phyloP scores from a whole-genome alignment of 2,888 invertebrate species.

The Fissipunctia ypsillon region DNA sequence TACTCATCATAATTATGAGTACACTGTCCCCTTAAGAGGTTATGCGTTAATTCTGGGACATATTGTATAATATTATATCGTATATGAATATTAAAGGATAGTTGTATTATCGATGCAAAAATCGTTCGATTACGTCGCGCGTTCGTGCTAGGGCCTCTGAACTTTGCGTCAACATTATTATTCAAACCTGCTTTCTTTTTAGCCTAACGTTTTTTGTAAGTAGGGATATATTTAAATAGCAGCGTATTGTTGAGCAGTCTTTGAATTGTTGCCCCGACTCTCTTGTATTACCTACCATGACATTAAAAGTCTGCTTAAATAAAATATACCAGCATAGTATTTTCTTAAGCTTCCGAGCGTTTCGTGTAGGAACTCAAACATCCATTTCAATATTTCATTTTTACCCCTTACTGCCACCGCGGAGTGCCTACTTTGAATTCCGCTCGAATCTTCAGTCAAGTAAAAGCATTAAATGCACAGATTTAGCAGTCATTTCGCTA shows the following conservation, averaged over 20 bases:
- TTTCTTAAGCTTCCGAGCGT: conserved; percentile 18
- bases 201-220: conserved; percentile 2
- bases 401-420: conserved; percentile 28
- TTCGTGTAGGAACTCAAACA: conserved; percentile 19
- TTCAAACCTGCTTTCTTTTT: neutral
- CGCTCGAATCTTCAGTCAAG: conserved; percentile 43
- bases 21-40: too few relatives aligned
- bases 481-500: conserved; percentile 56
- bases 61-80: too few relatives aligned
- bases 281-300: neutral
- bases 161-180: neutral
- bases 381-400: conserved; percentile 50
- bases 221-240: neutral
- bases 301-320: neutral
- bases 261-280: neutral
- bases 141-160: too few relatives aligned
- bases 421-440: conserved; percentile 56
- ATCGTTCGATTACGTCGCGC: neutral
- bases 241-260: neutral
- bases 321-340: conserved; percentile 9
- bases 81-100: too few relatives aligned
- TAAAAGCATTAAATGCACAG: conserved; percentile 63
- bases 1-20: too few relatives aligned
- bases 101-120: neutral
- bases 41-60: too few relatives aligned